A percentile compares a stretch with the other conserved stretches of the same genome.
Conservation (phyloP, 2,888 invertebrate genomes). For the Cerastoderma edule region DNA sequence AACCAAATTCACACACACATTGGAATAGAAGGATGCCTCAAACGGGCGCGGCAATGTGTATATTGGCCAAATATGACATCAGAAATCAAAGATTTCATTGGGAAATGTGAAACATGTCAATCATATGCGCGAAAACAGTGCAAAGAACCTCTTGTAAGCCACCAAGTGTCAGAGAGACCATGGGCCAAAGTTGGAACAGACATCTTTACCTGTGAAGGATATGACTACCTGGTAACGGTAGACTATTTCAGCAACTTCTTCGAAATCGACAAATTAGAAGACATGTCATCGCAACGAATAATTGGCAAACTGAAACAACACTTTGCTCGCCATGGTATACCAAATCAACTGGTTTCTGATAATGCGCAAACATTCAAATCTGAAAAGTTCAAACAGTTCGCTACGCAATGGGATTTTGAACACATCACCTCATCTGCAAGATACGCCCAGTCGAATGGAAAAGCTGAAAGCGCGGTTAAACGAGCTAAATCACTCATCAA, state of each 20-base stretch:
- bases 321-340: constrained; percentile 34
- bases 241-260: constrained; percentile 48
- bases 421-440: constrained; percentile 36
- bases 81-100: constrained; percentile 33
- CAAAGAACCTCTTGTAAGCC: constrained; percentile 42
- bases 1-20: constrained; percentile 35
- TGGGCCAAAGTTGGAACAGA: constrained; percentile 51
- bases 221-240: constrained; percentile 45
- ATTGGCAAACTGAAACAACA: constrained; percentile 45
- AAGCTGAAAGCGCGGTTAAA: constrained; percentile 47
- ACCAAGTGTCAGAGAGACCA: constrained; percentile 45
- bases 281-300: constrained; percentile 26
- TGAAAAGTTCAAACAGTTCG: constrained; percentile 32
- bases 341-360: constrained; percentile 32
- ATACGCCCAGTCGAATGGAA: constrained; percentile 33
- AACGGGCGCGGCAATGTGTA: constrained; percentile 33
- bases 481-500: constrained; percentile 38
- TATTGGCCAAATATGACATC: constrained; percentile 42
- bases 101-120: constrained; percentile 40
- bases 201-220: constrained; percentile 45
- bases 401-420: constrained; percentile 23
- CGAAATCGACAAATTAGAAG: constrained; percentile 43
- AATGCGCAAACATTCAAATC: constrained; percentile 37
- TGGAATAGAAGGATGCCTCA: constrained; percentile 36
- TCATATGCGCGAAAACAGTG: constrained; percentile 26